Base-by-base conservation (phyloP, 2,888 invertebrate species). In the Melipona bicolor region DNA sequence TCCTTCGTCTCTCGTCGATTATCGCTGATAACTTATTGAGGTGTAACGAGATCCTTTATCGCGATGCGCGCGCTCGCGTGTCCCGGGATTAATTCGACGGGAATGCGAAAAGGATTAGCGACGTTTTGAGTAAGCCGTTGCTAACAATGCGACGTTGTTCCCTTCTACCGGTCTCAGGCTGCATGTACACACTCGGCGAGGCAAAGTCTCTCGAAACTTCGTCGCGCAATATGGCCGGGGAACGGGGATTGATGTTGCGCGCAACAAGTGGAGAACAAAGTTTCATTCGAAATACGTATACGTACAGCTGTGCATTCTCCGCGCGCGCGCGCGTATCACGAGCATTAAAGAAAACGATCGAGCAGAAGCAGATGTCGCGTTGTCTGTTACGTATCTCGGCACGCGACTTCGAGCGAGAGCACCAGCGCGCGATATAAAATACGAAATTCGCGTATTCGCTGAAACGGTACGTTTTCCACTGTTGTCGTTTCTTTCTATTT, bases 251-350 rank as follows among this genome's bases (percentile, higher is more conserved):
- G 76, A 83, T 61, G 80, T 77, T 67, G 32, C 56, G 81, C 72
- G 83, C 83, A 83, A 83, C 83, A 83, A 83, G 83, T 83, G 83
- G 81, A 76, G 83, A 83, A 83, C 76, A 83, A 83, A 83, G 81
- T 83, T 83, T 81, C 83, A 52, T 83, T 81, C 72, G 76, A 64
- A 52, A 50, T 43, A 43, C 43, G 43, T 43, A 43, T 43, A 43
- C n/a, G 67, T 71, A 54, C 71, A 24, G 68, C 72, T 68, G 56
- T 64, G 50, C 67, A 52, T 67, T 24, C 13, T 0, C 56, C n/a
- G 5, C n/a, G 19, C 52, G 19, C 74, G 52, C 56, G 43, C 67
- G 32, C 52, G 36, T 70, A 70, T 69, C 70, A 69, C 32, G 56
- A 2, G 64, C 27, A 72, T 76, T 69, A 77, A 80, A 80, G 79